Conservation (phyloP, 2,888 invertebrate genomes). For the Microctonus brassicae region DNA sequence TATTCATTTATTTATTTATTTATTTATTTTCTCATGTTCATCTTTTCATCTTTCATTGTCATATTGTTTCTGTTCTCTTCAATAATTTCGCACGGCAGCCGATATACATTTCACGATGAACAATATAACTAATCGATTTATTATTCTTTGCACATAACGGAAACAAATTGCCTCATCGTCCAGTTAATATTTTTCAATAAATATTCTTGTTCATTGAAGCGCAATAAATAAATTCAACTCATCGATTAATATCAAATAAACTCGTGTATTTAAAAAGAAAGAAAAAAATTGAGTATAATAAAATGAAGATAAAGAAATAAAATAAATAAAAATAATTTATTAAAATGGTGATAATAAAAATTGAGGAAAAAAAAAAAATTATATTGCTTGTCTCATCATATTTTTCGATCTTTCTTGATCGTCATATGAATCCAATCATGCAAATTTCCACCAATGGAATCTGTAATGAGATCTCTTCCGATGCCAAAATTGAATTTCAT, state of each 20-base stretch:
- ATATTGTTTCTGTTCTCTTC: background rate
- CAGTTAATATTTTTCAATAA: background rate
- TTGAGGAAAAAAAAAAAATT: background rate
- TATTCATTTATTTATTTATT: background rate
- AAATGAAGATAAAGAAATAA: background rate
- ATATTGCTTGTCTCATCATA: constrained; percentile 4
- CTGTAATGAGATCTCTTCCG: constrained; percentile 31
- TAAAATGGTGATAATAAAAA: too few relatives aligned
- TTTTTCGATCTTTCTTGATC: constrained; percentile 8
- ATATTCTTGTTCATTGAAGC: constrained; percentile 9
- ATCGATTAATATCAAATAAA: constrained; percentile 31
- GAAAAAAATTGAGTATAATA: too few relatives aligned
- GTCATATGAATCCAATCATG: constrained; percentile 33
- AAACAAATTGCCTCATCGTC: constrained; percentile 18
- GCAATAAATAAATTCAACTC: constrained; percentile 24
- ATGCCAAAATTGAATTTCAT: constrained; percentile 8
- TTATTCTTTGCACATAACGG: background rate
- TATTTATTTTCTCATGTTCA: background rate
- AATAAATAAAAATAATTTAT: background rate
- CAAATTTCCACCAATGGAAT: constrained; percentile 26
- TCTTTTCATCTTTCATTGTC: background rate
- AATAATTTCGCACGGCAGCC: background rate
- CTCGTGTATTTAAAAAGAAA: background rate
- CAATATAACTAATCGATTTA: constrained; percentile 42
- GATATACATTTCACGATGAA: constrained; percentile 9